These are phyloP conservation scores for Epirrhoe tristata DNA, from an alignment of 2,888 invertebrate species.

Conservation along the genomic window DNA sequence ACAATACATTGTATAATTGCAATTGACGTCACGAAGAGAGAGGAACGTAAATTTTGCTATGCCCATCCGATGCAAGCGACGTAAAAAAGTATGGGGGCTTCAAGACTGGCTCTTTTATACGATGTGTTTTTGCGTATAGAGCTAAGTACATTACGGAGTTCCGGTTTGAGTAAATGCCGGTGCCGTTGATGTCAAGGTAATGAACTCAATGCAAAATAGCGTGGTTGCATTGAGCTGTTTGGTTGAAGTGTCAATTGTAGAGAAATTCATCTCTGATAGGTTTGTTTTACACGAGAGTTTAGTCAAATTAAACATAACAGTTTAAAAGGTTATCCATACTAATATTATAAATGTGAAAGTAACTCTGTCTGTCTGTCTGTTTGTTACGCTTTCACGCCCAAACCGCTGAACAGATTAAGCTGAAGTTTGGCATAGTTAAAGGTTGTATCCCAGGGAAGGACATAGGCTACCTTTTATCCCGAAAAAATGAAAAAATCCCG, in stretches of 20 bases:
- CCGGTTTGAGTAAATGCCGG: constrained; percentile 20
- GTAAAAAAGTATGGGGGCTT: not conserved
- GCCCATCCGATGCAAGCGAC: not conserved
- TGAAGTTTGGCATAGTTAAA: no score
- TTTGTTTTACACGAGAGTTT: not conserved
- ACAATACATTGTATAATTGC: not conserved
- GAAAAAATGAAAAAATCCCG: no score
- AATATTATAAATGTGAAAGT: no score
- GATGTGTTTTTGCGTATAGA: constrained; percentile 6
- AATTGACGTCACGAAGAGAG: not conserved
- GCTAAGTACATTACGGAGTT: constrained; percentile 7
- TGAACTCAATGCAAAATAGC: constrained; percentile 31
- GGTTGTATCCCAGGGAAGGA: no score
- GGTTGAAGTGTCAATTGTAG: not conserved
- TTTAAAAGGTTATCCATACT: no score
- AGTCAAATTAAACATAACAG: no score
- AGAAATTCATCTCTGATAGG: not conserved
- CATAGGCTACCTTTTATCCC: no score
- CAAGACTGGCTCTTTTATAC: not conserved
- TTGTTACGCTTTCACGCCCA: no score
- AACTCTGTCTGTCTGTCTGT: no score
- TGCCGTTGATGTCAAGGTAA: constrained; percentile 16
- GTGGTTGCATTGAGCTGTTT: constrained; percentile 7
- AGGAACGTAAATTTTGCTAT: not conserved
- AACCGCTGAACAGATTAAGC: no score